Conservation (phyloP, 2,113 vertebrate species). For the Macroglossus sobrinus region DNA sequence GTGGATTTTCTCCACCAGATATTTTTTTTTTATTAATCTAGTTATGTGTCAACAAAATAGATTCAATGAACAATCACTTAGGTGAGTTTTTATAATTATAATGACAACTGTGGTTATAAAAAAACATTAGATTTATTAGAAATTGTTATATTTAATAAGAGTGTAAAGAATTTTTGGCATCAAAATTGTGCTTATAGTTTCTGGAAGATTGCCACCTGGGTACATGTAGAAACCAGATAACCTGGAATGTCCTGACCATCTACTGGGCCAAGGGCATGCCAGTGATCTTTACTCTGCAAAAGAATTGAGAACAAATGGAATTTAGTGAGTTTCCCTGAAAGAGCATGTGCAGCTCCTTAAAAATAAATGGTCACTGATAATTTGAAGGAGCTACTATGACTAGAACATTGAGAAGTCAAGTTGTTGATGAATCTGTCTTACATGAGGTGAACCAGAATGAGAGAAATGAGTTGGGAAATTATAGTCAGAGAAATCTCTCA, state of each 20-base stretch:
- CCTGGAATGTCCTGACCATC: not conserved
- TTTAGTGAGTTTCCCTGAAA: not conserved
- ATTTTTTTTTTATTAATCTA: not conserved
- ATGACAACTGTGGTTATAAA: not conserved
- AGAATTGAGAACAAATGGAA: not conserved
- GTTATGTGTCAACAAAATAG: not conserved
- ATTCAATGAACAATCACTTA: not conserved
- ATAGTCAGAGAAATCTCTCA: not conserved
- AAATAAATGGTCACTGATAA: not conserved
- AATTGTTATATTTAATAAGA: not conserved
- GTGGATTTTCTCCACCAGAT: not conserved
- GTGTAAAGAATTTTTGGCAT: not conserved
- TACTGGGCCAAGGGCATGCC: not conserved
- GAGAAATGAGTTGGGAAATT: not conserved
- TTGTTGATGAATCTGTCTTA: not conserved
- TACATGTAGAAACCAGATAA: not conserved
- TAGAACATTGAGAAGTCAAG: not conserved
- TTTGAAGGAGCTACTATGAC: not conserved
- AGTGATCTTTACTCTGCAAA: not conserved
- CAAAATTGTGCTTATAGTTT: not conserved
- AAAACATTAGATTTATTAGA: not conserved
- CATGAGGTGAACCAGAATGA: not conserved
- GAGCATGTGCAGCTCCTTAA: not conserved
- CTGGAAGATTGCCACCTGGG: not conserved
- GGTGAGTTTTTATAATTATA: not conserved